Evolutionary conservation across 1,140 invertebrate species (phyloP).

Genomic region (Ceratina calcarata): DNA sequence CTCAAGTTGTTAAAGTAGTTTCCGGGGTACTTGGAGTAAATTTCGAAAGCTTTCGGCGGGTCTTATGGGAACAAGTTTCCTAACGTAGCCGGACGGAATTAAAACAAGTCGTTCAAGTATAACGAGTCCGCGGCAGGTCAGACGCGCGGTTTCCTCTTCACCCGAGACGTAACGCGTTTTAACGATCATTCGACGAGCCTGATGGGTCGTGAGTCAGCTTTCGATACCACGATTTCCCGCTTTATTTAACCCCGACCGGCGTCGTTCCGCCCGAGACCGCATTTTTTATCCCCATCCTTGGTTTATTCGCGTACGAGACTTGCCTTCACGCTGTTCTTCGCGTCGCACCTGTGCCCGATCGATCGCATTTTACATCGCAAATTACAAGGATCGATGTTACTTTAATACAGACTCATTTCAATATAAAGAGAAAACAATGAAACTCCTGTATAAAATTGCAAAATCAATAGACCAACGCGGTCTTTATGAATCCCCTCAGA

Average conservation of each 20-base stretch:
- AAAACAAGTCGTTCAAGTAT: background rate
- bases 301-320: conserved; percentile 11
- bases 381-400: background rate
- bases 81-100: background rate
- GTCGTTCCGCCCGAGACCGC: background rate
- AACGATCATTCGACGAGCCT: background rate
- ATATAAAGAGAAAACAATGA: background rate
- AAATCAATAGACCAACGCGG: no score
- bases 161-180: background rate
- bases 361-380: background rate
- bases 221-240: background rate
- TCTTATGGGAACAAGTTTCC: background rate
- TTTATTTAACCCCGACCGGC: background rate
- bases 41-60: background rate
- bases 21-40: background rate
- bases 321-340: background rate
- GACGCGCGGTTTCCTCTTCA: background rate
- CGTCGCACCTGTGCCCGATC: background rate
- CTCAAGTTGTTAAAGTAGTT: background rate
- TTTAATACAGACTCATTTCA: background rate
- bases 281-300: background rate
- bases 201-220: background rate
- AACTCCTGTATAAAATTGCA: no score
- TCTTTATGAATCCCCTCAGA: no score
- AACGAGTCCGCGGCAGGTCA: background rate